Evolutionary conservation across 2,888 invertebrate species (phyloP).

Genomic region (Drosophila emarginata): DNA sequence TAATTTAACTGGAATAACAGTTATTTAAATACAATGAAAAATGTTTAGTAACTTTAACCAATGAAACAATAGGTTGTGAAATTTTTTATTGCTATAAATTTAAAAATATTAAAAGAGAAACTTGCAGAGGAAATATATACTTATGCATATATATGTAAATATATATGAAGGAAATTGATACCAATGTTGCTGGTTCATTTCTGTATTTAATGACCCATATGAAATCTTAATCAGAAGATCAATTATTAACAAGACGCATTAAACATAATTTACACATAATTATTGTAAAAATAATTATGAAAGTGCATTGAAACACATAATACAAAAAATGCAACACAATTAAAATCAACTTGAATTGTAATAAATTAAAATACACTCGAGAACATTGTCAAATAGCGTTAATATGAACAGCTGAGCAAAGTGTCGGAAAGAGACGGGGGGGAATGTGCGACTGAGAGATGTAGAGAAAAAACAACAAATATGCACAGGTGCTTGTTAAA

Average conservation of each 20-base stretch:
- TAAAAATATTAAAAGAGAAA: too few species aligned
- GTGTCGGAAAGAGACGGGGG: constrained; percentile 9
- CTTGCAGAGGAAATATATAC: too few species aligned
- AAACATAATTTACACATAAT: constrained; percentile 3
- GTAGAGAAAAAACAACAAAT: constrained; percentile 25
- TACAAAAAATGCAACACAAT: constrained; percentile 13
- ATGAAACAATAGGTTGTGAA: too few species aligned
- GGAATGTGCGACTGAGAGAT: background rate
- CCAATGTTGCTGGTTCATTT: background rate
- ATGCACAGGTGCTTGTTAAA: constrained; percentile 33
- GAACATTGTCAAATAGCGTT: constrained; percentile 58
- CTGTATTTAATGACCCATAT: background rate
- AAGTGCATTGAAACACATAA: background rate
- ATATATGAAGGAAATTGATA: too few species aligned
- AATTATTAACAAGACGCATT: constrained; percentile 2
- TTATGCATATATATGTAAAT: too few species aligned
- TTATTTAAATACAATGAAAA: background rate
- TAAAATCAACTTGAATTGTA: constrained; percentile 19
- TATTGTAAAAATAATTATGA: constrained; percentile 5
- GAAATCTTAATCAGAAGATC: background rate
- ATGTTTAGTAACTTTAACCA: too few species aligned
- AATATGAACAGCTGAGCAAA: constrained; percentile 33
- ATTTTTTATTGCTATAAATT: too few species aligned
- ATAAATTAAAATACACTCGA: constrained; percentile 44
- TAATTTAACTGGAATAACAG: background rate